Evolutionary conservation across 2,113 vertebrate genomes (phyloP), one percentile per base, ranked within the genome.

Genomic region (Laterallus jamaicensis): DNA sequence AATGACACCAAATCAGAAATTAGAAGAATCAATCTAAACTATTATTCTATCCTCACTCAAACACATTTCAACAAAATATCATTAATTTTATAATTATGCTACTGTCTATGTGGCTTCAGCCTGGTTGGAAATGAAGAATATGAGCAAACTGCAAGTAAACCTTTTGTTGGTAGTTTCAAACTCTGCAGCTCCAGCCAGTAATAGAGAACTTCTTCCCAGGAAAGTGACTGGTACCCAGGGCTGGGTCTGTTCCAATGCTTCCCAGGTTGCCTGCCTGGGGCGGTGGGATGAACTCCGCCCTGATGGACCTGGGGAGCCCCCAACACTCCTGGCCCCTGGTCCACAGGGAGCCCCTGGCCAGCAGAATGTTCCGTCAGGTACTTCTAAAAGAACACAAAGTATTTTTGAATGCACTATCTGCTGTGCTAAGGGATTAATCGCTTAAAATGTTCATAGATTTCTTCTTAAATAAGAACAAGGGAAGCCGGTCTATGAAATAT

Each of bases 291-390:
- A 42, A 1, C 10, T 54, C 11, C 82, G 17, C 6, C 17, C 3
- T 11, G 28, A 77, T 6, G 9, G 24, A 19, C 9, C 22, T 44
- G 20, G 31, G 42, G 39, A 47, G 2, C 7, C 26, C 7, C n/a
- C 56, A 70, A n/a, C 15, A 58, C 7, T 31, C 15, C 73, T 59
- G n/a, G 15, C 6, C 25, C 22, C 7, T 1, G 1, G 4, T 7
- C 21, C 37, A 22, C 20, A 63, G 26, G 14, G 8, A 66, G 6
- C 3, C 28, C 8, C 7, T 1, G 0, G 16, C 12, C 26, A 3
- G 1, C 31, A 8, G 1, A 3, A 5, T 5, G 69, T 44, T 37
- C n/a, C 32, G 25, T 35, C 66, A 50, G 31, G 18, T 49, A 76
- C 49, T 84, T 86, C 71, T 81, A 67, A 62, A 83, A 40, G 42